Evolutionary conservation across 2,113 vertebrate genomes (phyloP), one percentile per base, ranked within the genome.

Genomic region (Azemiops feae): DNA sequence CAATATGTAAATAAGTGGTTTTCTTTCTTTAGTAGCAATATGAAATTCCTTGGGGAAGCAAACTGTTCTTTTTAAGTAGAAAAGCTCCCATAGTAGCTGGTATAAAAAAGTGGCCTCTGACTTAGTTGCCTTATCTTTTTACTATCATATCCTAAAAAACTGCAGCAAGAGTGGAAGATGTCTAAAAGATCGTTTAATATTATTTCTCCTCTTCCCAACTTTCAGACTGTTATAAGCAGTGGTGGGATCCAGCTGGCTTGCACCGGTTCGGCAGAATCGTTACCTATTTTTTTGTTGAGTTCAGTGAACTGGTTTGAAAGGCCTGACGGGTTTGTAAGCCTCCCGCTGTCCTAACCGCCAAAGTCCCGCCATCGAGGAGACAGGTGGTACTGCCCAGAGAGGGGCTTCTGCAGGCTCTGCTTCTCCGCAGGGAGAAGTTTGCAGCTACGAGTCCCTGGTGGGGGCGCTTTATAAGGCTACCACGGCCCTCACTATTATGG

Each of bases 401-500:
- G 92, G 53, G 93, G 94, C 94, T 58, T 86, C 81, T 2, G 95
- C 23, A 89, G 92, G 92, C 87, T 50, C 87, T 58, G 30, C 74
- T 58, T 69, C 81, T 92, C 93, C 88, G 52, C 90, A 30, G 91
- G 92, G 89, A 52, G 22, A n/a, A 39, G 85, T n/a, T 58, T 20
- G 52, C 92, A 52, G 87, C 89, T 34, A 34, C 85, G 22, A 93
- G 86, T 91, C 85, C 30, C 47, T 53, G 87, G 85, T 45, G 30
- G 0, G 87, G 87, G 55, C 22, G 16, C 27, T 92, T 96, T 96
- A 98, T 91, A 97, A 99, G 14, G 98, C 98, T 91, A 98, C 97
- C 52, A 99, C 98, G 11, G 98, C 97, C 86, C 97, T 97, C 50
- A 98, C 97, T 11, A 98, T 87, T 25, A 98, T 91, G 64, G 97